These are phyloP conservation scores for Scrobipalpa costella DNA, from an alignment of 2,888 invertebrate species.

Conservation along the genomic window DNA sequence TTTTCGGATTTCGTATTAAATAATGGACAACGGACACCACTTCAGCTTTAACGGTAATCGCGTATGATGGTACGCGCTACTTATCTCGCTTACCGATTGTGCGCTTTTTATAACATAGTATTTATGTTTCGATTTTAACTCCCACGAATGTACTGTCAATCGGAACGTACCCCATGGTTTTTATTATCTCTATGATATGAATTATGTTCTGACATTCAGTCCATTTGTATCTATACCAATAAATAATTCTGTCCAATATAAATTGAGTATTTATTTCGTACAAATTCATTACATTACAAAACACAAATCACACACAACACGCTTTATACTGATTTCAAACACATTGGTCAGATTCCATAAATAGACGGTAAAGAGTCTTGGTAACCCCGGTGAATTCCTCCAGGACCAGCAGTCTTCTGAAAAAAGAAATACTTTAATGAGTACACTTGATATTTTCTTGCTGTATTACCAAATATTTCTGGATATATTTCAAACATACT, in stretches of 20 bases:
- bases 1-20: slow-evolving; percentile 51
- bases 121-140: slow-evolving; percentile 77
- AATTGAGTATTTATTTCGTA: slow-evolving; percentile 19
- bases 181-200: slow-evolving; percentile 39
- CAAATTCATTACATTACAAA: neutral
- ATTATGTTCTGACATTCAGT: slow-evolving; percentile 63
- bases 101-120: slow-evolving; percentile 75
- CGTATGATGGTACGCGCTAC: slow-evolving; percentile 38
- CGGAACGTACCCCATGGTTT: slow-evolving; percentile 38
- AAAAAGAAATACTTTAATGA: slow-evolving; percentile 29
- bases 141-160: slow-evolving; percentile 43
- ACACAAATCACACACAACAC: slow-evolving; percentile 2
- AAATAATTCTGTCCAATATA: slow-evolving; percentile 76
- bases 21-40: slow-evolving; percentile 51
- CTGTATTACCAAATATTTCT: neutral
- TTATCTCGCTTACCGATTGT: slow-evolving; percentile 61
- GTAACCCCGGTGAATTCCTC: slow-evolving; percentile 38
- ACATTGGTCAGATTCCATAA: slow-evolving; percentile 38
- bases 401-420: slow-evolving; percentile 57
- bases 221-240: slow-evolving; percentile 71
- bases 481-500: slow-evolving; percentile 35
- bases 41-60: slow-evolving; percentile 58
- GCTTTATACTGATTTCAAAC: neutral
- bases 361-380: slow-evolving; percentile 53
- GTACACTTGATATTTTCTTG: neutral